Base-by-base conservation (phyloP, 2,113 vertebrate species). In the Nycticorax nycticorax region DNA sequence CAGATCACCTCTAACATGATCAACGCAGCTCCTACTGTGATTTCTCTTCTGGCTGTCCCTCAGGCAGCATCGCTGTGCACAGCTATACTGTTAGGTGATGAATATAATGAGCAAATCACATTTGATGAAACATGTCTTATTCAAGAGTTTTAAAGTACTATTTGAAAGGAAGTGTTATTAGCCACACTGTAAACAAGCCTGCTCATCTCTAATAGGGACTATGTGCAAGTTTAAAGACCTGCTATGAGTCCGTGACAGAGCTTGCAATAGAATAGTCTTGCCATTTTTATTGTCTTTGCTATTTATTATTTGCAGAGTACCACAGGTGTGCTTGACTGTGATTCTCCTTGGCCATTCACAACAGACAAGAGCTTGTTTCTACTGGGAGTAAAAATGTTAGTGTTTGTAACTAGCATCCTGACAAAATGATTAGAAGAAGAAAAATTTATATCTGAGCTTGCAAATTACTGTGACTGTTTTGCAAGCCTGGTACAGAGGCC, bases 141-240 rank as follows among this genome's bases (percentile, higher is more conserved):
- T 92, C 30, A 43, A 91, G 83, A 64, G 76, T 10, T 96, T 85
- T 64, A 59, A 86, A 93, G 88, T 63, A 67, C 79, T 90, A 3
- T 92, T 96, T 90, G 75, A 89, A 71, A 90, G 88, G 79, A 88
- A 86, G 72, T 77, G 82, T 92, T 84, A 86, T 92, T 86, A 96
- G 26, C 82, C 60, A 39, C 63, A 27, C 64, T 78, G 67, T 74
- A 95, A 92, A 94, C 75, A 96, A 85, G 82, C 39, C 79, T 92
- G 59, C 67, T 72, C 45, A 47, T 74, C 68, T 90, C 0, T 13
- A 74, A 23, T 4, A 33, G 56, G 47, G 55, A 37, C 68, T 75
- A 6, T 50, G 67, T 83, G 63, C 68, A 27, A 52, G 12, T 56
- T 45, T 37, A 55, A 57, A 81, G 73, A 73, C 62, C 64, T 81